Evolutionary conservation across 2,888 invertebrate genomes (phyloP), one percentile per base, ranked within the genome.

Genomic region (Trilocha varians): DNA sequence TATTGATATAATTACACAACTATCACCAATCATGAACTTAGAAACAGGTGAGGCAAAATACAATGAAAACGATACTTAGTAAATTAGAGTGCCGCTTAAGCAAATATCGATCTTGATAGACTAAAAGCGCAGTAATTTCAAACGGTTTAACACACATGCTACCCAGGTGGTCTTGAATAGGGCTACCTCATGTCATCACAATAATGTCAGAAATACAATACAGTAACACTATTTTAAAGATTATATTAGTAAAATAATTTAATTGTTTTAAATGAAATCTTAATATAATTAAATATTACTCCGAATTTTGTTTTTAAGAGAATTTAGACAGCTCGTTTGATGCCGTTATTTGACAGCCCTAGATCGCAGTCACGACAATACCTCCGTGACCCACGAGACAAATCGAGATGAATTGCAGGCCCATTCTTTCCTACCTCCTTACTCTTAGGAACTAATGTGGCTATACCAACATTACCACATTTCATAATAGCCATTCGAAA

Each of bases 371-470:
- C 79, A 82, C 78, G 79, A 74, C 60, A 48, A 56, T 57, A 59
- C 53, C 61, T 65, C 71, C 76, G 75, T 80, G 82, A 79, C 78
- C 76, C 57, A 60, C 50, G 58, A 62, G 78, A 83, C 84, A 83
- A 83, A 84, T 84, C 83, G 75, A 78, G 78, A 83, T 78, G 82
- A 80, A 82, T 80, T 79, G 73, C 68, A 56, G 44, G 58, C 57
- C 57, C 61, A 71, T 72, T 76, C 72, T 70, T 74, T 68, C 63
- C 60, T 57, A 52, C 58, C 52, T 62, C 53, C 49, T 51, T 47
- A 44, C 44, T 46, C 45, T 52, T 15, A 43, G 14, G 46, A 47
- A 60, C 55, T 62, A 65, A 70, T 72, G 62, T 64, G 62, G 58
- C 59, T 55, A 49, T 45, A 39, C 39, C 45, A 49, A 52, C 59